Evolutionary conservation across 1,140 invertebrate genomes (phyloP).

Genomic region (Drosophila nigrodunni): DNA sequence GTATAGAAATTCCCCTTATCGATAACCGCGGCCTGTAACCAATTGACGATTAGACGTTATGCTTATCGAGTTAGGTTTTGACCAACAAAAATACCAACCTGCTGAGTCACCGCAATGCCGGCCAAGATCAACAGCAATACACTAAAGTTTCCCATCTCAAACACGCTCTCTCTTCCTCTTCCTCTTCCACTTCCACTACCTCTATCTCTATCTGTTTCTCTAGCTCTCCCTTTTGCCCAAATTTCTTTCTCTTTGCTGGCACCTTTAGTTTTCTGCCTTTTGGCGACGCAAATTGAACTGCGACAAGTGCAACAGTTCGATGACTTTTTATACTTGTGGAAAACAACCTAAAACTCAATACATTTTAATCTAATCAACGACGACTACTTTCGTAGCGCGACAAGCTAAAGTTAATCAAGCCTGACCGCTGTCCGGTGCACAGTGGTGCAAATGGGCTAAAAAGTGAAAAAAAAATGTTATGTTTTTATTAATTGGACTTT

Average conservation of each 20-base stretch:
- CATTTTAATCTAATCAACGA: constrained; percentile 9
- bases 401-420: too few species aligned
- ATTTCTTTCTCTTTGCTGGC: too few species aligned
- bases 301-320: constrained; percentile 2
- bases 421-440: constrained; percentile 10
- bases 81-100: constrained; percentile 13
- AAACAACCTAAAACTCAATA: not conserved
- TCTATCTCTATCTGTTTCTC: too few species aligned
- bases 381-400: constrained; percentile 1
- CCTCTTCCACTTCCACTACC: not conserved
- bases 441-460: not conserved
- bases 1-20: constrained; percentile 84
- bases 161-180: not conserved
- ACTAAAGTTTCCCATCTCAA: not conserved
- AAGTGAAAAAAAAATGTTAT: not conserved
- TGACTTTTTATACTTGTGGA: constrained; percentile 19
- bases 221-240: too few species aligned
- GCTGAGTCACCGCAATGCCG: constrained; percentile 32
- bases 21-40: constrained; percentile 81
- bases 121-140: constrained; percentile 28
- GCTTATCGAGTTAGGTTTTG: not conserved
- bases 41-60: constrained; percentile 4
- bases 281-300: constrained; percentile 3
- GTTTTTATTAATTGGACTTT: too few species aligned
- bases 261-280: not conserved